Percentiles rank a stretch among this genome's conserved stretches.
These are phyloP conservation scores for Aphaenogaster ashmeadi DNA, from an alignment of 1,140 invertebrate species.

Conservation along the genomic window DNA sequence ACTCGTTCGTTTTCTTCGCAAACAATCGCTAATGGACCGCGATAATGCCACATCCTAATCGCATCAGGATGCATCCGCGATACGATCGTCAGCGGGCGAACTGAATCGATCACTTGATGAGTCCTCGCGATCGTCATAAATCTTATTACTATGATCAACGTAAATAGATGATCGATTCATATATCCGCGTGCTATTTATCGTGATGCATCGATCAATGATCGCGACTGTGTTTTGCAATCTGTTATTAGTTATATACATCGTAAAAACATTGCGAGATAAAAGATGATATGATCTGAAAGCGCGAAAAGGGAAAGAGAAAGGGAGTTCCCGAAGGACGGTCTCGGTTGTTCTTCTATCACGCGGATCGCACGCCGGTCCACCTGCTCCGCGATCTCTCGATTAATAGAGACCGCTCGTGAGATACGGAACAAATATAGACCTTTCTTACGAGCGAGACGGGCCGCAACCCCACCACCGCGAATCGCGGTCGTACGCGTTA, in stretches of 20 bases:
- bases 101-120: slow-evolving; percentile 58
- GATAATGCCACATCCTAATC: slow-evolving; percentile 76
- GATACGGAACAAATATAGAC: slow-evolving; percentile 59
- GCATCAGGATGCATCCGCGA: slow-evolving; percentile 62
- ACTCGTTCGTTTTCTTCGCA: slow-evolving; percentile 72
- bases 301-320: neutral
- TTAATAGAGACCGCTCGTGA: slow-evolving; percentile 71
- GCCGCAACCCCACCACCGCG: slow-evolving; percentile 48
- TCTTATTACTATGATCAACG: slow-evolving; percentile 56
- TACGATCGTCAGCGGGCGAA: slow-evolving; percentile 51
- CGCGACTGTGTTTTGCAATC: slow-evolving; percentile 5
- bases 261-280: slow-evolving; percentile 2
- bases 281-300: neutral
- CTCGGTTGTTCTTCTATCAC: slow-evolving; percentile 23
- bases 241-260: slow-evolving; percentile 38
- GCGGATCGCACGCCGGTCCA: neutral
- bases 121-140: slow-evolving; percentile 43
- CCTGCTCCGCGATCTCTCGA: slow-evolving; percentile 37
- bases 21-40: slow-evolving; percentile 81
- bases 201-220: slow-evolving; percentile 21
- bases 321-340: neutral
- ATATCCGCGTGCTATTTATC: slow-evolving; percentile 46
- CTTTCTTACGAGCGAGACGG: slow-evolving; percentile 65
- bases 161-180: slow-evolving; percentile 22
- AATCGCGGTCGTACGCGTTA: slow-evolving; percentile 77